phyloP scores from a whole-genome alignment of 2,888 invertebrate genomes.

The Macaria notata region DNA sequence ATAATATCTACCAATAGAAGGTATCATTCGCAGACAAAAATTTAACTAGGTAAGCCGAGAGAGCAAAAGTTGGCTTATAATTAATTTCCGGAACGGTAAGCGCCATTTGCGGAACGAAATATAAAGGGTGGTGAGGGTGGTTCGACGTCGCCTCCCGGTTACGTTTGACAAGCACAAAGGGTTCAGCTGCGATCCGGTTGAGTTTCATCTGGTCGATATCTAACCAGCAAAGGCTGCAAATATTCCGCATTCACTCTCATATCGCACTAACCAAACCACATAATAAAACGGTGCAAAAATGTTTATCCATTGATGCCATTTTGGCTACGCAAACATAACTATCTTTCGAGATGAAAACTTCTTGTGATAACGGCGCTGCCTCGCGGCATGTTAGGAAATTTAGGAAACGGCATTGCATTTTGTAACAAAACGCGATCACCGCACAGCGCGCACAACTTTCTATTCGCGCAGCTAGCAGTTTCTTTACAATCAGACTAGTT shows the following conservation, averaged over 20 bases:
- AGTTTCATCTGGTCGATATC: constrained; percentile 57
- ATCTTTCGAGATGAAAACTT: background rate
- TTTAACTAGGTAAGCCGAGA: constrained; percentile 9
- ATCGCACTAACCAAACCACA: background rate
- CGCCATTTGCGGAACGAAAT: constrained; percentile 36
- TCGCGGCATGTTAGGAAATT: constrained; percentile 9
- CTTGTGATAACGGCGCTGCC: constrained; percentile 1
- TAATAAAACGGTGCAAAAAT: background rate
- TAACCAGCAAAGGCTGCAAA: constrained; percentile 14
- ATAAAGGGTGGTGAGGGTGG: constrained; percentile 46
- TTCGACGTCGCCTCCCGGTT: constrained; percentile 41
- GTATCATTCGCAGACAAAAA: no score
- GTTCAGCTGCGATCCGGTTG: constrained; percentile 48
- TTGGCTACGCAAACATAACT: background rate
- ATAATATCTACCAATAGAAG: no score
- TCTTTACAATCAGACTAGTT: constrained; percentile 62
- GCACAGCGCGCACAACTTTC: constrained; percentile 54
- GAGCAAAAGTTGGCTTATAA: constrained; percentile 23
- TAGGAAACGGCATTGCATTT: constrained; percentile 14
- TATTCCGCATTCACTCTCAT: constrained; percentile 6
- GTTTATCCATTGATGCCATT: background rate
- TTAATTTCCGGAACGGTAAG: constrained; percentile 20
- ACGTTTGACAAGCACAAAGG: constrained; percentile 44
- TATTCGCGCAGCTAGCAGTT: constrained; percentile 55
- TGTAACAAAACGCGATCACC: constrained; percentile 28